These are phyloP conservation scores for Hypocryptadius cinnamomeus DNA, from an alignment of 2,113 vertebrate genomes.

Conservation along the genomic window DNA sequence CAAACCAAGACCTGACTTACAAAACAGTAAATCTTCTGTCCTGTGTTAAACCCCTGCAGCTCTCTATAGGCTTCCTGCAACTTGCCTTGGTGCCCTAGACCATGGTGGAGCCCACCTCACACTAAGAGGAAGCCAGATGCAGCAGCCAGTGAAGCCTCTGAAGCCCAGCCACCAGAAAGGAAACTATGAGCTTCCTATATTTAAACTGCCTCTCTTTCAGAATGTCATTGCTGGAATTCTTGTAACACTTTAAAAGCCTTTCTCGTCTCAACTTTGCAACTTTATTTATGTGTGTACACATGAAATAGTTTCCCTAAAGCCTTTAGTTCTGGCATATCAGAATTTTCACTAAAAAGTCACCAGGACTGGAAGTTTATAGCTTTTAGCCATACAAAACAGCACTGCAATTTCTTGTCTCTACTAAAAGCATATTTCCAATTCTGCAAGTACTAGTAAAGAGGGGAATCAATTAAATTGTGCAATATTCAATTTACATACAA, in stretches of 20 bases:
- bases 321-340: conserved; percentile 38
- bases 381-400: conserved; percentile 42
- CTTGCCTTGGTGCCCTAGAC: background rate
- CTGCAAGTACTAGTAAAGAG: background rate
- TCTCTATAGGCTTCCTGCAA: background rate
- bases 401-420: conserved; percentile 10
- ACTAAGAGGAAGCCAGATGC: background rate
- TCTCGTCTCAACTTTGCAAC: background rate
- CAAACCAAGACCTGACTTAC: background rate
- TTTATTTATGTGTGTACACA: background rate
- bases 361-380: conserved; percentile 44
- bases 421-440: conserved; percentile 46
- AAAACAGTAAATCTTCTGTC: background rate
- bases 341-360: conserved; percentile 53
- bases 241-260: background rate
- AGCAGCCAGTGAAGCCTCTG: background rate
- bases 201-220: background rate
- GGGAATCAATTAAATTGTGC: background rate
- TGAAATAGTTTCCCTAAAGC: conserved; percentile 33
- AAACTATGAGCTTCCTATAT: background rate
- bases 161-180: background rate
- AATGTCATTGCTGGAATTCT: background rate
- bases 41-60: background rate
- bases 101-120: background rate
- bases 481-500: background rate